phyloP scores from a whole-genome alignment of 2,113 vertebrate species.

The Aspidoscelis tigris region DNA sequence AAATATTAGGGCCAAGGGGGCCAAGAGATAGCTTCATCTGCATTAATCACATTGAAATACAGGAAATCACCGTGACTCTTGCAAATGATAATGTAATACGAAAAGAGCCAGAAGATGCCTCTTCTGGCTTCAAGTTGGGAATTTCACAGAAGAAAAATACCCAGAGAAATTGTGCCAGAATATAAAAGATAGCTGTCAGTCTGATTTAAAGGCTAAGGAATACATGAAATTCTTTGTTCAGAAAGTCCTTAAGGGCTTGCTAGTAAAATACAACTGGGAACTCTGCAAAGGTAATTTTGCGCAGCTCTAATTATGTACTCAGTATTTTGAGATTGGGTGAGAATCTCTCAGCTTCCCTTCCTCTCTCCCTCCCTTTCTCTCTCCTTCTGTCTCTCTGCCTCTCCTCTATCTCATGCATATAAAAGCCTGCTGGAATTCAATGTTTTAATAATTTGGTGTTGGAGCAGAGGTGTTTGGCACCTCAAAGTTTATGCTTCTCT shows the following conservation, averaged over 20 bases:
- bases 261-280: slow-evolving; percentile 53
- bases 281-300: slow-evolving; percentile 54
- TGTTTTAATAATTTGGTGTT: neutral
- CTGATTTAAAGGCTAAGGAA: slow-evolving; percentile 47
- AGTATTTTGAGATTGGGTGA: slow-evolving; percentile 25
- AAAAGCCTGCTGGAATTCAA: neutral
- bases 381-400: too few species aligned
- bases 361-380: too few species aligned
- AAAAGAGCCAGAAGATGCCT: slow-evolving; percentile 15
- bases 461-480: neutral
- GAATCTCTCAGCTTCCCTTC: neutral
- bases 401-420: slow-evolving; percentile 4
- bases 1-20: slow-evolving; percentile 39
- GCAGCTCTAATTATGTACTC: slow-evolving; percentile 57
- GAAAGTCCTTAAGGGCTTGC: slow-evolving; percentile 40
- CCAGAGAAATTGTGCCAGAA: neutral
- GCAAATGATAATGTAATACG: slow-evolving; percentile 23
- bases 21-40: slow-evolving; percentile 35
- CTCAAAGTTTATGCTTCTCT: neutral
- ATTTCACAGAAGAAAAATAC: slow-evolving; percentile 40
- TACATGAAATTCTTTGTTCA: slow-evolving; percentile 53
- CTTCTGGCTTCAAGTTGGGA: slow-evolving; percentile 37
- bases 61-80: slow-evolving; percentile 25
- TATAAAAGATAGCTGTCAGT: neutral
- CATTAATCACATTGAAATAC: slow-evolving; percentile 23